These are phyloP conservation scores for Alitta virens DNA, from an alignment of 2,888 invertebrate genomes.

Conservation along the genomic window DNA sequence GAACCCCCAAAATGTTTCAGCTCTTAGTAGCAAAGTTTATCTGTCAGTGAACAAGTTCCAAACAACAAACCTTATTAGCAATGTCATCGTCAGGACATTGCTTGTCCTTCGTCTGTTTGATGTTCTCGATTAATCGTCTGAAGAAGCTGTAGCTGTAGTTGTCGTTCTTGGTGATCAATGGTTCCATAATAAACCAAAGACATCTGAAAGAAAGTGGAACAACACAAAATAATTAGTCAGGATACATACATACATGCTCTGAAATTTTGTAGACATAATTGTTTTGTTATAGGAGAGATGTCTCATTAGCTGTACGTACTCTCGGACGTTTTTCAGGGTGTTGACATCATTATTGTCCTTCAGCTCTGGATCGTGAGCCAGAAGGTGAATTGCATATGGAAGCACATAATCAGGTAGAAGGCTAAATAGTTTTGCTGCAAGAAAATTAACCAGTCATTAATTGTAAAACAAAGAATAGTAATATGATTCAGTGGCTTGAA, in stretches of 20 bases:
- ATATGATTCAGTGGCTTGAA: background rate
- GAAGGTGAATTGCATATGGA: conserved; percentile 91
- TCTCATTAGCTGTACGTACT: conserved; percentile 56
- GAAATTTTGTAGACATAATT: no score
- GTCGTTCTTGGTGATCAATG: conserved; percentile 87
- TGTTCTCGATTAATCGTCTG: conserved; percentile 86
- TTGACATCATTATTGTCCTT: conserved; percentile 73
- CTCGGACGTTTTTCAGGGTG: conserved; percentile 72
- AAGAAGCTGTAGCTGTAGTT: conserved; percentile 95
- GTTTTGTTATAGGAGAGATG: no score
- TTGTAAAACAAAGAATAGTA: background rate
- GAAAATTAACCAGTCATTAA: background rate
- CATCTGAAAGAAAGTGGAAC: conserved; percentile 63
- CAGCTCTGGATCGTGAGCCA: conserved; percentile 89
- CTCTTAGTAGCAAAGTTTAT: no score
- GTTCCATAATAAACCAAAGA: conserved; percentile 91
- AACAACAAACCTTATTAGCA: conserved; percentile 72
- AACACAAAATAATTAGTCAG: background rate
- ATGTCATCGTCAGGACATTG: conserved; percentile 78
- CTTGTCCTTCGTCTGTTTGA: conserved; percentile 92
- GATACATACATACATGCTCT: background rate
- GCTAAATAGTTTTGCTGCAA: conserved; percentile 46
- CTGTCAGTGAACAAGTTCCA: no score
- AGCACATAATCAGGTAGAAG: conserved; percentile 92
- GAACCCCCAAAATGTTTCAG: no score